phyloP scores from a whole-genome alignment of 2,888 invertebrate species.

The Brenthis ino region DNA sequence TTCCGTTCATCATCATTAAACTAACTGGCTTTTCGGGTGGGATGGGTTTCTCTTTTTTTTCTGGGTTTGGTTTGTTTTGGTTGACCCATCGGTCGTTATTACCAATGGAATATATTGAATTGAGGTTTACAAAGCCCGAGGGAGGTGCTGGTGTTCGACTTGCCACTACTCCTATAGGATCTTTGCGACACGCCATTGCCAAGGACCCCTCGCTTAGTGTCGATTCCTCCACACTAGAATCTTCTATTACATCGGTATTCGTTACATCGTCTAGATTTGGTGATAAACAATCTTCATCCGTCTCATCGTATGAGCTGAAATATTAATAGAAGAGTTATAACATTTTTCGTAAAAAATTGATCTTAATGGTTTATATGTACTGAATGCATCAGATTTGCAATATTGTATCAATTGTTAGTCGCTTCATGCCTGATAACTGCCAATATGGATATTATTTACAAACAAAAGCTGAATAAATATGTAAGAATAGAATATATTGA shows the following conservation, averaged over 20 bases:
- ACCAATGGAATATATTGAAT: constrained; percentile 74
- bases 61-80: constrained; percentile 56
- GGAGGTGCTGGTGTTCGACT: constrained; percentile 36
- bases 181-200: constrained; percentile 39
- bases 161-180: constrained; percentile 42
- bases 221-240: constrained; percentile 74
- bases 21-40: constrained; percentile 78
- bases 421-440: constrained; percentile 68
- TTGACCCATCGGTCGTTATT: constrained; percentile 58
- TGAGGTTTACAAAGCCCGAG: constrained; percentile 71
- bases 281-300: constrained; percentile 86
- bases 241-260: constrained; percentile 72
- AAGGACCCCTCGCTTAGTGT: constrained; percentile 64
- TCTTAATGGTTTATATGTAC: constrained; percentile 59
- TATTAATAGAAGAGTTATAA: background rate
- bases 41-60: constrained; percentile 72
- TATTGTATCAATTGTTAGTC: constrained; percentile 65
- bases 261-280: constrained; percentile 85
- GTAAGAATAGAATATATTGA: constrained; percentile 51
- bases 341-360: constrained; percentile 13
- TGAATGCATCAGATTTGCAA: constrained; percentile 71
- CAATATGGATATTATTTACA: constrained; percentile 60
- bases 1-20: constrained; percentile 76
- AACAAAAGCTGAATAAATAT: constrained; percentile 65
- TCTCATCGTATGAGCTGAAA: constrained; percentile 87